phyloP scores from a whole-genome alignment of 2,888 invertebrate genomes.

The Sarcophaga carnaria region DNA sequence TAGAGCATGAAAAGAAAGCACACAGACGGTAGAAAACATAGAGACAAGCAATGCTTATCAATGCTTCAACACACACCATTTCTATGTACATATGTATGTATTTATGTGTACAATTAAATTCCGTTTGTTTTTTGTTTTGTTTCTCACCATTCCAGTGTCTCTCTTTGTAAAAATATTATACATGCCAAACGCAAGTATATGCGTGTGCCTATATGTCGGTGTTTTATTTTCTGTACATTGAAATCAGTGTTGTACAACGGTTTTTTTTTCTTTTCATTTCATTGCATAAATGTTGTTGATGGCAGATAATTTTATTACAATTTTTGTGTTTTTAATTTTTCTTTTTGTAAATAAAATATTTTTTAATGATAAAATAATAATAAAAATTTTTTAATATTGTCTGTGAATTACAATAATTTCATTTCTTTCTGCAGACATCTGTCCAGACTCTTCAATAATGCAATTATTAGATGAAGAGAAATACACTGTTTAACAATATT shows the following conservation, averaged over 20 bases:
- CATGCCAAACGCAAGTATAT: neutral
- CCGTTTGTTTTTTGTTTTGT: neutral
- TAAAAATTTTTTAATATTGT: too few relatives aligned
- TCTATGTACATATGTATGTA: neutral
- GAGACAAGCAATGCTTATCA: conserved; percentile 32
- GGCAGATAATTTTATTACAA: neutral
- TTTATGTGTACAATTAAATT: conserved; percentile 18
- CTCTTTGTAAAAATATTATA: too few relatives aligned
- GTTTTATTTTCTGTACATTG: neutral
- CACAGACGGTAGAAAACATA: too few relatives aligned
- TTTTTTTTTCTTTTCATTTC: neutral
- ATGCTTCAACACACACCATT: conserved; percentile 23
- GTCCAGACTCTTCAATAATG: too few relatives aligned
- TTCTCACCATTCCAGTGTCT: too few relatives aligned
- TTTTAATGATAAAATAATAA: neutral
- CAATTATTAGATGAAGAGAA: too few relatives aligned
- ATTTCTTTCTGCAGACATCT: too few relatives aligned
- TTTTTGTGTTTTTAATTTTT: neutral
- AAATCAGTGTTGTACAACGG: conserved; percentile 1
- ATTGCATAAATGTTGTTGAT: neutral
- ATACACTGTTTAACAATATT: too few relatives aligned
- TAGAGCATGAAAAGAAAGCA: neutral
- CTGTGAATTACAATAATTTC: too few relatives aligned
- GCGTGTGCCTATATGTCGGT: neutral
- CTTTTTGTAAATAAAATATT: conserved; percentile 2